phyloP scores from a whole-genome alignment of 1,140 invertebrate species.

The Akabosia matsudoensis region DNA sequence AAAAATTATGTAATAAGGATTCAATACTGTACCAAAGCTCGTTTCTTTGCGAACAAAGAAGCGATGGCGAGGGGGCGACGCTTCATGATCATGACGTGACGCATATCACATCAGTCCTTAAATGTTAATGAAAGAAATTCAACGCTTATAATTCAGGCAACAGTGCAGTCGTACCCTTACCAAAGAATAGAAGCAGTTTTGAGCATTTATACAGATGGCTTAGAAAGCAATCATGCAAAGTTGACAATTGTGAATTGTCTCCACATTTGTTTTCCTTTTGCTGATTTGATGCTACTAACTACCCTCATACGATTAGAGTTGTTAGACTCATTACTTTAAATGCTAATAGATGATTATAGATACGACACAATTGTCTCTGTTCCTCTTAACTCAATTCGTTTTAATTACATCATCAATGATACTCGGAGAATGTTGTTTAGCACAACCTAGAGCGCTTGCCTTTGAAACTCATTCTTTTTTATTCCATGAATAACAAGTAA shows the following conservation, averaged over 20 bases:
- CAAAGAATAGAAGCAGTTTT: not conserved
- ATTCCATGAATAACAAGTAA: too few relatives aligned
- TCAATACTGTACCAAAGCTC: not conserved
- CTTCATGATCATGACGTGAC: too few relatives aligned
- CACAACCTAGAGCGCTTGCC: too few relatives aligned
- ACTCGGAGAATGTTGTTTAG: too few relatives aligned
- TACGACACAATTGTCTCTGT: conserved; percentile 33
- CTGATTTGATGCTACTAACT: not conserved
- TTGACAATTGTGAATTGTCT: not conserved
- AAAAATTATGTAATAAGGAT: not conserved
- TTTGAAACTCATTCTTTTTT: too few relatives aligned
- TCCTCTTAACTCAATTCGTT: conserved; percentile 33
- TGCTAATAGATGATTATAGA: conserved; percentile 18
- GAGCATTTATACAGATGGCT: not conserved
- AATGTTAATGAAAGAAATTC: too few relatives aligned
- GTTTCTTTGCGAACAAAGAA: not conserved
- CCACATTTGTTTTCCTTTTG: not conserved
- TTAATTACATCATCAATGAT: conserved; percentile 35
- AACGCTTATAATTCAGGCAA: too few relatives aligned
- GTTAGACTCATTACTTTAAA: conserved; percentile 14
- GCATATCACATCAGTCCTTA: too few relatives aligned
- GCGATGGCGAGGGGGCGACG: not conserved
- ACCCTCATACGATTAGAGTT: conserved; percentile 14
- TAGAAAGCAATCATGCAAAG: not conserved
- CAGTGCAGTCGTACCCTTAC: too few relatives aligned